Evolutionary conservation across 2,113 vertebrate species (phyloP).

Genomic region (Odocoileus hemionus): DNA sequence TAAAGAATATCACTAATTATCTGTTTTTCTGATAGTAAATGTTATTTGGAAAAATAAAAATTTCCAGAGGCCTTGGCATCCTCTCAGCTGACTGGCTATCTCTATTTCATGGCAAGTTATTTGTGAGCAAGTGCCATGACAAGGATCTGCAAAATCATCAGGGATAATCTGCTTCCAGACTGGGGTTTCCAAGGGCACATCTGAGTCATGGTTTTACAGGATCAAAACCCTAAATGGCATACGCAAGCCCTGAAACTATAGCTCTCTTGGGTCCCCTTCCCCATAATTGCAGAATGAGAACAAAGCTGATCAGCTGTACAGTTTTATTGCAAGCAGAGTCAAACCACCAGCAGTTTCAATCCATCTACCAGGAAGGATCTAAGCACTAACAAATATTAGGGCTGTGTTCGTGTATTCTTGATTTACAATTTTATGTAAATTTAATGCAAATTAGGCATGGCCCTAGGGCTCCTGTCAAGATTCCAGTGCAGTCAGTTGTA

Average conservation of each 20-base stretch:
- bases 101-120: not conserved
- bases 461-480: conserved; percentile 50
- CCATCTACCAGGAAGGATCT: conserved; percentile 67
- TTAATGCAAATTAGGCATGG: conserved; percentile 64
- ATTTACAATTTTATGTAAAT: conserved; percentile 74
- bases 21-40: conserved; percentile 9
- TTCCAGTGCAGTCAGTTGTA: conserved; percentile 59
- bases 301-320: conserved; percentile 51
- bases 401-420: conserved; percentile 66
- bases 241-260: not conserved
- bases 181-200: not conserved
- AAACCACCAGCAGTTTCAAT: conserved; percentile 51
- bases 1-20: not conserved
- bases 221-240: not conserved
- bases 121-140: not conserved
- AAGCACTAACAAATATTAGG: conserved; percentile 71
- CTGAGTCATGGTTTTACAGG: conserved; percentile 31
- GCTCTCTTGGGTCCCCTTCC: not conserved
- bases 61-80: not conserved
- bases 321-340: conserved; percentile 59
- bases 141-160: conserved; percentile 3
- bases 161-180: not conserved
- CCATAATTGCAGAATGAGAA: conserved; percentile 13
- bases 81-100: not conserved
- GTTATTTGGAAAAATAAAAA: conserved; percentile 3